phyloP scores from a whole-genome alignment of 1,140 invertebrate genomes.

The Drosophila setifemur region DNA sequence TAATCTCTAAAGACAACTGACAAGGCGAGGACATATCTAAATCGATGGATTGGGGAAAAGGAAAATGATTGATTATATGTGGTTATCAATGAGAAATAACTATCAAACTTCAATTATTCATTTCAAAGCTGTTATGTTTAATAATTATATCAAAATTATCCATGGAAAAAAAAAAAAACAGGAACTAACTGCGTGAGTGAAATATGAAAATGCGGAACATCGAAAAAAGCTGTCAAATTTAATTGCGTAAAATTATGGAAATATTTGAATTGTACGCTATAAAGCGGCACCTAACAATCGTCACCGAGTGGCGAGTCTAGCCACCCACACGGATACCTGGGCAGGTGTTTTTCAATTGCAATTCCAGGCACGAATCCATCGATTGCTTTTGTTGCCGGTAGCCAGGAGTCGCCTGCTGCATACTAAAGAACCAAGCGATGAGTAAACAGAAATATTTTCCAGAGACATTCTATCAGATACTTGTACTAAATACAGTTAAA shows the following conservation, averaged over 20 bases:
- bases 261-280: slow-evolving; percentile 36
- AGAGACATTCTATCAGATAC: background rate
- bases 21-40: slow-evolving; percentile 49
- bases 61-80: slow-evolving; percentile 17
- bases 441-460: slow-evolving; percentile 10
- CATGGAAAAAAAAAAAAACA: slow-evolving; percentile 38
- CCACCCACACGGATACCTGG: slow-evolving; percentile 42
- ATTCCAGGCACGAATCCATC: slow-evolving; percentile 22
- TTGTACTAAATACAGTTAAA: background rate
- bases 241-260: slow-evolving; percentile 41
- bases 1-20: slow-evolving; percentile 67
- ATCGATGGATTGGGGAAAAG: slow-evolving; percentile 30
- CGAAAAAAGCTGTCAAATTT: slow-evolving; percentile 21
- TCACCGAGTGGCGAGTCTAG: background rate
- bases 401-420: slow-evolving; percentile 4
- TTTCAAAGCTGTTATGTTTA: slow-evolving; percentile 4
- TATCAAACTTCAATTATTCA: background rate
- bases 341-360: slow-evolving; percentile 33
- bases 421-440: slow-evolving; percentile 9
- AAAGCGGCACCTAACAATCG: slow-evolving; percentile 35
- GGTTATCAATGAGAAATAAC: slow-evolving; percentile 10
- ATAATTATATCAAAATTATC: slow-evolving; percentile 20
- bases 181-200: background rate
- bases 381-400: slow-evolving; percentile 26
- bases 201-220: background rate